Evolutionary conservation across 2,113 vertebrate genomes (phyloP).

Genomic region (Athene noctua): DNA sequence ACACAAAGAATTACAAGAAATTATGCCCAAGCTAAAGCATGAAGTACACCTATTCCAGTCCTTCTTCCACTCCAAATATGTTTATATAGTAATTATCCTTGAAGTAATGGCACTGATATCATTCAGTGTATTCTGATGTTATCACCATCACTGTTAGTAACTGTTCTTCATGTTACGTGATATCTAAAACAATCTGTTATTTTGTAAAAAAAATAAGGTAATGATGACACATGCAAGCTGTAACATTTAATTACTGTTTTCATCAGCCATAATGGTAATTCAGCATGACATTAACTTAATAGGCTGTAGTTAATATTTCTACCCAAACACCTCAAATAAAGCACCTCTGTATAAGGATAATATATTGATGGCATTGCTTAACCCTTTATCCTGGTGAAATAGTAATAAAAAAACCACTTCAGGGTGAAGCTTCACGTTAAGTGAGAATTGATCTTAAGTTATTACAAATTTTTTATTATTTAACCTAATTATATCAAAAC

Average conservation of each 20-base stretch:
- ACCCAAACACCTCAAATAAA: not conserved
- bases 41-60: not conserved
- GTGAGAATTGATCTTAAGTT: not conserved
- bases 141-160: not conserved
- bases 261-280: slow-evolving; percentile 5
- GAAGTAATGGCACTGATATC: not conserved
- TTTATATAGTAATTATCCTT: not conserved
- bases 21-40: not conserved
- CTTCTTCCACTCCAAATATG: not conserved
- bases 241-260: slow-evolving; percentile 33
- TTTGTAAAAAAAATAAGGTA: slow-evolving; percentile 19
- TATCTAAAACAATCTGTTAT: slow-evolving; percentile 14
- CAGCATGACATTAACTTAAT: not conserved
- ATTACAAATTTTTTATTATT: not conserved
- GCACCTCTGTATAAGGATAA: not conserved
- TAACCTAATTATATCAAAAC: not conserved
- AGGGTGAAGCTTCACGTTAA: not conserved
- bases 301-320: not conserved
- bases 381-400: not conserved
- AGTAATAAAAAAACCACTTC: not conserved
- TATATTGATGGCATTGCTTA: not conserved
- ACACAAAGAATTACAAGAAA: not conserved
- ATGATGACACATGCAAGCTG: not conserved
- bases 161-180: not conserved
- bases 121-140: not conserved